Evolutionary conservation across 37 sponge, comb jelly and placozoan species (phyloP).

Genomic region (Halisarca cf. caerulea): DNA sequence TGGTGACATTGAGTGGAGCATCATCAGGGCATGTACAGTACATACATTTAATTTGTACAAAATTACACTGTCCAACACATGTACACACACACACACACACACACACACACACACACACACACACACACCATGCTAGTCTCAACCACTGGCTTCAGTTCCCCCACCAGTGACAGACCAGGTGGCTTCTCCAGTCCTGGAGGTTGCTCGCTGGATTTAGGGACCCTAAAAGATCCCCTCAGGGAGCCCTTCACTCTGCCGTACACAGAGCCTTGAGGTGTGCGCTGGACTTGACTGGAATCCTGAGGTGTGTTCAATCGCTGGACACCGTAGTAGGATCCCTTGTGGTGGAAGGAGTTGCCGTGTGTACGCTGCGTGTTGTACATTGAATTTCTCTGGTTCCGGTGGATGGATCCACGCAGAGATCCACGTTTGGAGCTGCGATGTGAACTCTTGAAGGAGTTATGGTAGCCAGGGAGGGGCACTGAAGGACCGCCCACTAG

Average conservation of each 20-base stretch:
- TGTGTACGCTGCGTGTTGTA: neutral
- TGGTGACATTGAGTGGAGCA: neutral
- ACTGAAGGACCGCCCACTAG: slow-evolving; percentile 9
- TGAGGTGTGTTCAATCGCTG: slow-evolving; percentile 10
- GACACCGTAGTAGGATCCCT: neutral
- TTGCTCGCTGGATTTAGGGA: slow-evolving; percentile 50
- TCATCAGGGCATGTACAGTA: neutral
- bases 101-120: neutral
- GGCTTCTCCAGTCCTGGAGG: slow-evolving; percentile 28
- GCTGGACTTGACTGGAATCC: neutral
- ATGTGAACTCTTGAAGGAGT: neutral
- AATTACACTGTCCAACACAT: neutral
- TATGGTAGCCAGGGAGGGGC: neutral
- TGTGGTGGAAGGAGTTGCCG: neutral
- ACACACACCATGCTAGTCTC: slow-evolving; percentile 64
- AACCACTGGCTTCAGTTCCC: slow-evolving; percentile 53
- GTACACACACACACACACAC: neutral
- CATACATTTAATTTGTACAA: neutral
- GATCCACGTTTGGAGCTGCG: slow-evolving; percentile 8
- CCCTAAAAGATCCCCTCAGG: slow-evolving; percentile 75
- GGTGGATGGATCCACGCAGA: slow-evolving; percentile 21
- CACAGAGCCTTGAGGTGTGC: neutral
- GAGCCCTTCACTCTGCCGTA: slow-evolving; percentile 47
- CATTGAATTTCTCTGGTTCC: neutral
- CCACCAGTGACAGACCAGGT: slow-evolving; percentile 34